A percentile compares a stretch with the other conserved stretches of the same genome.
Evolutionary conservation across 2,797 vertebrate genomes (phyloP).

Genomic region (Semotilus atromaculatus): DNA sequence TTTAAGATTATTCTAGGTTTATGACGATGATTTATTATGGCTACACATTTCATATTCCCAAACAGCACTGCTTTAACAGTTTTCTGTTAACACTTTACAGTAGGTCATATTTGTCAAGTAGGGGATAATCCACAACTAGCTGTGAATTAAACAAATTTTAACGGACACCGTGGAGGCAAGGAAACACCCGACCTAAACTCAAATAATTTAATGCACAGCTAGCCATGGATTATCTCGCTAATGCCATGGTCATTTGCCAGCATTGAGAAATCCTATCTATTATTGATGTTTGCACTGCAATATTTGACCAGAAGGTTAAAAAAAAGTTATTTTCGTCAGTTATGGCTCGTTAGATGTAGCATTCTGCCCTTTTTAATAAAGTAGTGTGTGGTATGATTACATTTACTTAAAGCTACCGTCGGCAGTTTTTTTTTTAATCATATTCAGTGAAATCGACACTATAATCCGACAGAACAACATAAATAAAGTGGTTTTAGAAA

Average conservation of each 20-base stretch:
- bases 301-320: background rate
- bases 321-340: background rate
- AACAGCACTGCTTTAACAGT: background rate
- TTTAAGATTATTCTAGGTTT: constrained; percentile 20
- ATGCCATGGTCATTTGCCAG: background rate
- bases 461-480: no score
- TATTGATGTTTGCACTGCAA: background rate
- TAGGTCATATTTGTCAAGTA: background rate
- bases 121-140: background rate
- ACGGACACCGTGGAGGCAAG: background rate
- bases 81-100: background rate
- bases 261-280: background rate
- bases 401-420: no score
- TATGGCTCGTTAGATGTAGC: background rate
- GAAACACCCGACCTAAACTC: background rate
- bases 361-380: no score
- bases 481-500: no score
- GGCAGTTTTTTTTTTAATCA: no score
- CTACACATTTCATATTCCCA: background rate
- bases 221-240: background rate
- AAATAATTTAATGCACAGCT: background rate
- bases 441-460: no score
- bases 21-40: background rate
- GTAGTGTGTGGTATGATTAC: background rate
- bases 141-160: background rate